Conservation (phyloP, 1,140 invertebrate genomes). For the Drosophila pruinosa region DNA sequence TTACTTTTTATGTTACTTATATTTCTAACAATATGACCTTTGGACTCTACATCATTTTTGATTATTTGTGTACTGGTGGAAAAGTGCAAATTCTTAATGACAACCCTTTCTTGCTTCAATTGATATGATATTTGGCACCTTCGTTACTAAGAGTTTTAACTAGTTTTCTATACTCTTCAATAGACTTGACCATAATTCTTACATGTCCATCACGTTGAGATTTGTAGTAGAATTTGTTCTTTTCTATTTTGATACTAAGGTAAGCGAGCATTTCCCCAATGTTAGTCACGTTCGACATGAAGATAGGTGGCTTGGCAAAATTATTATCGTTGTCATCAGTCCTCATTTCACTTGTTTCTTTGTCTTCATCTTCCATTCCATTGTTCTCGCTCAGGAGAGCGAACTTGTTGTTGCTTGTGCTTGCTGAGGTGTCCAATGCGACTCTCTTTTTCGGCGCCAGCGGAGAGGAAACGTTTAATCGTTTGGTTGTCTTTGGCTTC, state of each 20-base stretch:
- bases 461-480: slow-evolving; percentile 12
- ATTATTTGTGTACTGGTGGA: slow-evolving; percentile 42
- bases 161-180: no score
- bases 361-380: neutral
- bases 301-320: slow-evolving; percentile 16
- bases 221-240: neutral
- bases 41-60: slow-evolving; percentile 23
- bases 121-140: slow-evolving; percentile 20
- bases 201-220: no score
- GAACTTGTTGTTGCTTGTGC: slow-evolving; percentile 14
- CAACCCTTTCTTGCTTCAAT: neutral
- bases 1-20: slow-evolving; percentile 50
- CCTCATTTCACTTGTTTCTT: slow-evolving; percentile 5
- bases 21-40: slow-evolving; percentile 34
- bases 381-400: neutral
- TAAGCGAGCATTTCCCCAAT: slow-evolving; percentile 7
- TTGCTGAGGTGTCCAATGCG: neutral
- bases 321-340: slow-evolving; percentile 7
- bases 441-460: slow-evolving; percentile 20
- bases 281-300: slow-evolving; percentile 22
- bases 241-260: slow-evolving; percentile 6
- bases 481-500: slow-evolving; percentile 5
- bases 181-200: slow-evolving; percentile 37
- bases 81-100: slow-evolving; percentile 52
- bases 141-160: slow-evolving; percentile 3